These are phyloP conservation scores for Podabrus alpinus DNA, from an alignment of 2,888 invertebrate species.

Conservation along the genomic window DNA sequence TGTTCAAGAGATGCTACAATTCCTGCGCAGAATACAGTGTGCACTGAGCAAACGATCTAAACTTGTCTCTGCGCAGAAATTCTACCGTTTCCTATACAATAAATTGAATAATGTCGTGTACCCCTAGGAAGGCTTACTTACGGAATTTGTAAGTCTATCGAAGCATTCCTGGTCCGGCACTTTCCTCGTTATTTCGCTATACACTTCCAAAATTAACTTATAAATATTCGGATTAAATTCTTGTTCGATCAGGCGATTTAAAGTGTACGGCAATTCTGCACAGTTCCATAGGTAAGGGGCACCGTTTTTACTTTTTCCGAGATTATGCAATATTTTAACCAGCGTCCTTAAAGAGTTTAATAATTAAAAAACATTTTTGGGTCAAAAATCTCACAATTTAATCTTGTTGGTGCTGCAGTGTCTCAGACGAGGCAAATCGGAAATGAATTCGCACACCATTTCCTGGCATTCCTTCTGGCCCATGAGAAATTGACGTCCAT, in stretches of 20 bases:
- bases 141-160: not conserved
- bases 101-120: no score
- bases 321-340: not conserved
- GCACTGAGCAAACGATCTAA: no score
- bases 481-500: constrained; percentile 5
- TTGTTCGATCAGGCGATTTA: not conserved
- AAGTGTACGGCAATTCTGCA: not conserved
- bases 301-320: not conserved
- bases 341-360: not conserved
- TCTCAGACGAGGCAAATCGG: not conserved
- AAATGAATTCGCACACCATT: not conserved
- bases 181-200: not conserved
- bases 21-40: no score
- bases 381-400: constrained; percentile 2
- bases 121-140: not conserved
- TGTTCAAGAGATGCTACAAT: no score
- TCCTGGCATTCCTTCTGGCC: constrained; percentile 6
- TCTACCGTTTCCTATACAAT: no score
- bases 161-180: not conserved
- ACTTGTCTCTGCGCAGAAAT: no score
- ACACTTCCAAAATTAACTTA: not conserved
- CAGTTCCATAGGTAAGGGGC: not conserved
- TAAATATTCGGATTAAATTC: not conserved
- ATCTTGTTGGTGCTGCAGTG: not conserved
- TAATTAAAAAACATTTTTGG: not conserved